Evolutionary conservation across 2,797 vertebrate genomes (phyloP), one percentile per base, ranked within the genome.

Genomic region (Sebastiscus albofasciatus): DNA sequence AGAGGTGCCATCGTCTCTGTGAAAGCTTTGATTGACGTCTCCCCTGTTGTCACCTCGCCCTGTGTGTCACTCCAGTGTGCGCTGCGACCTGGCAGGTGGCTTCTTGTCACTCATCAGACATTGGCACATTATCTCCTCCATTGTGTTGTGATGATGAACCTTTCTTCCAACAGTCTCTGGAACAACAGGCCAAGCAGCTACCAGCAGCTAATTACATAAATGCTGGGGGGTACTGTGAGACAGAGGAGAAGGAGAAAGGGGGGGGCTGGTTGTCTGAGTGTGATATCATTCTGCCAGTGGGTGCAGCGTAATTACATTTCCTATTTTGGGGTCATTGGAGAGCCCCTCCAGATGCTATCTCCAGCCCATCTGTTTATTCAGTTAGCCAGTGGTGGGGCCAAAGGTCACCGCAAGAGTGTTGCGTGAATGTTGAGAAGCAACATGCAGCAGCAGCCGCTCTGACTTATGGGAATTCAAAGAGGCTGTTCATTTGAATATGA

Each of bases 281-380:
- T 90, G 82, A 91, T 87, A 67, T 92, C 84, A 91, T 87, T 88
- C 52, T 88, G 88, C 91, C 85, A 29, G 65, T 72, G 82, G 91
- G 80, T 82, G 75, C 77, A 29, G 71, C 7, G 22, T 92, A 87
- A 92, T 89, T 86, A 84, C 77, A 83, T 90, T 89, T 83, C 68
- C 72, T 86, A 60, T 88, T 84, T 82, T 54, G 59, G 81, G 89
- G 91, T 92, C 90, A 89, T 83, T 77, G 81, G 89, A 91, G 87
- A 94, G 67, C 82, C 90, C 87, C 84, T 88, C 87, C 89, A 92
- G 90, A 89, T 89, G 90, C 84, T 89, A 12, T 39, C 79, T 78
- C 59, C 14, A 52, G 59, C 75, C 83, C 81, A 83, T 90, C 87
- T 92, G 87, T 88, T 92, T 84, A 84, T 87, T 80, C 64, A 66